Evolutionary conservation across 2,888 invertebrate genomes (phyloP).

Genomic region (Leptarthrus brevirostris): DNA sequence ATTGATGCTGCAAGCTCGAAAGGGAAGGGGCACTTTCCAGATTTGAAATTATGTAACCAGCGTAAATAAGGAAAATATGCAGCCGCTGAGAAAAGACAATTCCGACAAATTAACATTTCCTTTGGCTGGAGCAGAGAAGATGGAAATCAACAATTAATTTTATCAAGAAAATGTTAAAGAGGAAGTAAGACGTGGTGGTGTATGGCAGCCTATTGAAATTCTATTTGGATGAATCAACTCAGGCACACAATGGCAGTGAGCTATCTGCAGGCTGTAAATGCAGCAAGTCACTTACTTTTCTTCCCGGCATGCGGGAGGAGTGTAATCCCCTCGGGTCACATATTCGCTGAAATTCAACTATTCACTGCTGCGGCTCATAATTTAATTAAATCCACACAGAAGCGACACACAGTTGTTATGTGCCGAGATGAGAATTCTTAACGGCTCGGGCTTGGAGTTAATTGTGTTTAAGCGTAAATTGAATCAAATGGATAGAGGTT

Average conservation of each 20-base stretch:
- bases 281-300: conserved; percentile 6
- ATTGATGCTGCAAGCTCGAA: too few relatives aligned
- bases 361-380: conserved; percentile 39
- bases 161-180: conserved; percentile 48
- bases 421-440: conserved; percentile 38
- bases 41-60: conserved; percentile 31
- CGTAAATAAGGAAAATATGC: conserved; percentile 1
- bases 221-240: conserved; percentile 50
- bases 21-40: too few relatives aligned
- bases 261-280: conserved; percentile 6
- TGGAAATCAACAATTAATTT: conserved; percentile 51
- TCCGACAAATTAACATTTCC: conserved; percentile 44
- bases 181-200: conserved; percentile 43
- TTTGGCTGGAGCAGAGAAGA: conserved; percentile 25
- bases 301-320: conserved; percentile 35
- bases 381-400: conserved; percentile 40
- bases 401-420: background rate
- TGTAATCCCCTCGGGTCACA: conserved; percentile 35
- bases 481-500: conserved; percentile 51
- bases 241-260: conserved; percentile 12
- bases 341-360: conserved; percentile 37
- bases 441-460: conserved; percentile 49
- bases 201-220: conserved; percentile 49
- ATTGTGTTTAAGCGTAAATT: conserved; percentile 52
- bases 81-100: conserved; percentile 32